Conservation (phyloP, 2,888 invertebrate species). For the Rhopalosiphum nymphaeae region DNA sequence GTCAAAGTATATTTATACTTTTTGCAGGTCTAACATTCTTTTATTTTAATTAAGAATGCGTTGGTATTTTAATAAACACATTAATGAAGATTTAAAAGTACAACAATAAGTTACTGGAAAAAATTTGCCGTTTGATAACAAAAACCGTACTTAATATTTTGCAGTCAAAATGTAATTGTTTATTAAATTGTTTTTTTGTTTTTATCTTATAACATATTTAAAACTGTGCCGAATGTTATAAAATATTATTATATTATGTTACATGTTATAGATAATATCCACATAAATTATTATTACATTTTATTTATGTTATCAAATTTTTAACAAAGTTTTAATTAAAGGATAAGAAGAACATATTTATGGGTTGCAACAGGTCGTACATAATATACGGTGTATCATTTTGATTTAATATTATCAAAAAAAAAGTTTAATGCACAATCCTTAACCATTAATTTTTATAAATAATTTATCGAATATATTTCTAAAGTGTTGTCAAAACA, state of each 20-base stretch:
- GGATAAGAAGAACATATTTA: neutral
- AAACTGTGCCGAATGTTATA: neutral
- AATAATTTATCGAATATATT: neutral
- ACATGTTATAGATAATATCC: neutral
- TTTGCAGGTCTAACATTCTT: neutral
- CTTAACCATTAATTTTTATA: no score
- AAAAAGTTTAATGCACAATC: neutral
- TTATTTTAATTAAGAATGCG: slow-evolving; percentile 18
- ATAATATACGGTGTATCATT: neutral
- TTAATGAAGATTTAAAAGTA: slow-evolving; percentile 35
- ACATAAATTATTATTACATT: neutral
- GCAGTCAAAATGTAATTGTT: neutral
- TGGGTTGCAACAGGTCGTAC: neutral
- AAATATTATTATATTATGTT: neutral
- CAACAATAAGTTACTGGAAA: neutral
- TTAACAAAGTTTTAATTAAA: neutral
- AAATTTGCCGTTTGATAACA: neutral
- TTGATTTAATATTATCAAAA: neutral
- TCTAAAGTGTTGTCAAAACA: neutral
- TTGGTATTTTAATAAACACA: slow-evolving; percentile 18
- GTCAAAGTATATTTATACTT: neutral
- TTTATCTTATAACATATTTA: neutral
- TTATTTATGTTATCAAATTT: neutral
- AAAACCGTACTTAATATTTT: slow-evolving; percentile 2
- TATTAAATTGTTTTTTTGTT: neutral